Evolutionary conservation across 1,140 invertebrate species (phyloP).

Genomic region (Brachionus koreanus): DNA sequence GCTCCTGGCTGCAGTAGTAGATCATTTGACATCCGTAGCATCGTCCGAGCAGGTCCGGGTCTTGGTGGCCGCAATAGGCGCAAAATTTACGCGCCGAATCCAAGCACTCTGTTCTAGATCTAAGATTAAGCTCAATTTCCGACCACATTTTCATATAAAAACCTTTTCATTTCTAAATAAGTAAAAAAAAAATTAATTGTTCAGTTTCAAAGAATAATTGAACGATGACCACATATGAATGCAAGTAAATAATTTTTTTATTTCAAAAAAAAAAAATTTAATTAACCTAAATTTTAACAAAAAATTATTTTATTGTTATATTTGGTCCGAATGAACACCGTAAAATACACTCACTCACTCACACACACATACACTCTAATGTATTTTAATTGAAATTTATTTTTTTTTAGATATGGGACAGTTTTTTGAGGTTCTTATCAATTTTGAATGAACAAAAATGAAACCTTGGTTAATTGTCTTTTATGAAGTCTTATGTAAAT

Average conservation of each 20-base stretch:
- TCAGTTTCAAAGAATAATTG: neutral
- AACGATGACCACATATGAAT: neutral
- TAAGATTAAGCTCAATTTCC: neutral
- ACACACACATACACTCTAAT: too few relatives aligned
- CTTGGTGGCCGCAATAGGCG: neutral
- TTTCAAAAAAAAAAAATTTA: neutral
- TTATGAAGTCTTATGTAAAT: too few relatives aligned
- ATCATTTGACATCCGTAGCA: conserved; percentile 44
- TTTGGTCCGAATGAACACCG: neutral
- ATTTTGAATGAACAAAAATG: too few relatives aligned
- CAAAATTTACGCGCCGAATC: conserved; percentile 22
- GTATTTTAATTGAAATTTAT: too few relatives aligned
- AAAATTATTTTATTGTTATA: too few relatives aligned
- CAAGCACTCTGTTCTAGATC: neutral
- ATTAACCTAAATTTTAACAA: too few relatives aligned
- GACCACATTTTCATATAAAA: conserved; percentile 33
- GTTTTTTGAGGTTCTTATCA: too few relatives aligned
- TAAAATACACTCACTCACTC: neutral
- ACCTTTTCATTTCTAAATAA: conserved; percentile 13
- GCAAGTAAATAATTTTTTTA: neutral
- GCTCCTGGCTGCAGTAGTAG: conserved; percentile 43
- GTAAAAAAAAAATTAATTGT: neutral
- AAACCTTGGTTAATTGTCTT: too few relatives aligned
- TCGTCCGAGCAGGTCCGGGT: neutral
- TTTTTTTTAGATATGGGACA: too few relatives aligned